Evolutionary conservation across 2,888 invertebrate genomes (phyloP).

Genomic region (Ctena decussata): DNA sequence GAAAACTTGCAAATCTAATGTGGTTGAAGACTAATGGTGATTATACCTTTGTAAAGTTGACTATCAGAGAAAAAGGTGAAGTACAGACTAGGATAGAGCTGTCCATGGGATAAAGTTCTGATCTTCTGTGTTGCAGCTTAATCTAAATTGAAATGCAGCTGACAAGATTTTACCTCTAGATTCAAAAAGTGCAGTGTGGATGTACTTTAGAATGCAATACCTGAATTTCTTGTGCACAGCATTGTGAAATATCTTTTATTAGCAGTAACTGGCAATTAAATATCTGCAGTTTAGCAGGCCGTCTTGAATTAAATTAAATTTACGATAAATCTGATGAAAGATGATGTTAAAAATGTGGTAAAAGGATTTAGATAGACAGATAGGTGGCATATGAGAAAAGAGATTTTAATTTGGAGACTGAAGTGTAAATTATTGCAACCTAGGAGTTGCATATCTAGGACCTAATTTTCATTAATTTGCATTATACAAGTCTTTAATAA

Average conservation of each 20-base stretch:
- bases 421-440: neutral
- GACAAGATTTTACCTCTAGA: too few species aligned
- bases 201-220: too few species aligned
- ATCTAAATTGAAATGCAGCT: too few species aligned
- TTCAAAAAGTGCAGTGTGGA: too few species aligned
- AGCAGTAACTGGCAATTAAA: too few species aligned
- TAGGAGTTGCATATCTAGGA: neutral
- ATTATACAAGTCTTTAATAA: neutral
- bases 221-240: too few species aligned
- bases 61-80: too few species aligned
- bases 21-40: neutral
- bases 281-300: neutral
- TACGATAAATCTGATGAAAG: neutral
- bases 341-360: neutral
- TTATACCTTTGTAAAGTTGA: too few species aligned
- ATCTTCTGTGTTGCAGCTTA: too few species aligned
- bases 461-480: neutral
- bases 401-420: neutral
- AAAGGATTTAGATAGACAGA: neutral
- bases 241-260: too few species aligned
- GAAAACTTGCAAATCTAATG: neutral
- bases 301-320: constrained; percentile 8
- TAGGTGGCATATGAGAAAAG: neutral
- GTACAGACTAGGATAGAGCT: too few species aligned
- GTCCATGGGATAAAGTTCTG: too few species aligned